Conservation (phyloP, 2,797 vertebrate genomes). For the Capromys pilorides region DNA sequence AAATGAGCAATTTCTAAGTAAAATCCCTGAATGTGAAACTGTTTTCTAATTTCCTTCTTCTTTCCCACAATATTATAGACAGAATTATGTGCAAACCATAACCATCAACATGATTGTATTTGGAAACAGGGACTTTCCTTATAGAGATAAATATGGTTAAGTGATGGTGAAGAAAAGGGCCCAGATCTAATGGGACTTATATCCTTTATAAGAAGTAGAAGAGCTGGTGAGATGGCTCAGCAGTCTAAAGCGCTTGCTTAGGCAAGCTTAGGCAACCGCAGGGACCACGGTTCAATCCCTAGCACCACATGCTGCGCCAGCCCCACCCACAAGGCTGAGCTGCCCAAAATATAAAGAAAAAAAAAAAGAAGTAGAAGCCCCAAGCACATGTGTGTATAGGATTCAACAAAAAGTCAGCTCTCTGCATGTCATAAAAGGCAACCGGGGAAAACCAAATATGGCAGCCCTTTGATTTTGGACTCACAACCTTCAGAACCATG, state of each 20-base stretch:
- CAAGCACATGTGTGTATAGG: no score
- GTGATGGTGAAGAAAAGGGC: background rate
- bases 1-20: background rate
- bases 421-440: background rate
- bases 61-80: background rate
- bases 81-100: background rate
- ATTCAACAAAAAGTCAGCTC: background rate
- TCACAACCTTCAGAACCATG: background rate
- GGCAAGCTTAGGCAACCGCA: no score
- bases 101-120: background rate
- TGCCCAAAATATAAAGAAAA: no score
- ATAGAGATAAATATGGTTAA: slow-evolving; percentile 21
- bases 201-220: background rate
- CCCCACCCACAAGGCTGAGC: no score
- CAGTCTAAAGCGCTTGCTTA: no score
- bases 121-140: background rate
- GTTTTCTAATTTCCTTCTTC: background rate
- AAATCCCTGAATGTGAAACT: background rate
- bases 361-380: background rate
- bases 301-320: no score
- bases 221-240: no score
- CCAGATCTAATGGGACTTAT: background rate
- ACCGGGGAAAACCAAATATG: background rate
- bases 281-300: no score
- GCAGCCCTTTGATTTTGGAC: background rate